Base-by-base conservation (phyloP, 2,113 vertebrate species). In the Loxodonta africana region DNA sequence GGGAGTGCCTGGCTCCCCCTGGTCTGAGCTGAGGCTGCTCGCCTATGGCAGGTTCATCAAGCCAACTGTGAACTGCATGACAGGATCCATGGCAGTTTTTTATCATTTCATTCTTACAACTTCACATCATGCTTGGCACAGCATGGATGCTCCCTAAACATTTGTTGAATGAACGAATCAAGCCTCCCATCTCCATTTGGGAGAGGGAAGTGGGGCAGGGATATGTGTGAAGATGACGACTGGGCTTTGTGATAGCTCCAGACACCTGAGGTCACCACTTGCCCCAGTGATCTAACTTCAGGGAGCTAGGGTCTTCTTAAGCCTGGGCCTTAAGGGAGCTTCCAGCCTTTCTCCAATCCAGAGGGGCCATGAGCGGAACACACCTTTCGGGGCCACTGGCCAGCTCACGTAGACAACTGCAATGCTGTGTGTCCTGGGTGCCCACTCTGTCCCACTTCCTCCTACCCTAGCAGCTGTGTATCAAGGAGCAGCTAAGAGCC, bases 41-140 rank as follows among this genome's bases (percentile, higher is more conserved):
- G 2, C 46, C 2, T 2, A 48, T 18, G 0, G 15, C 46, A 67
- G 28, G 74, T 2, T n/a, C 63, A 2, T 33, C 76, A 28, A 25
- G 14, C 14, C 4, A 17, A 21, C 8, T 2, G 8, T 3, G 14
- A n/a, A 37, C 21, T 46, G 26, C 44, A 5, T 0, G 14, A 4
- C 4, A 2, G 51, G n/a, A 26, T 12, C 57, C 7, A 44, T 4
- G 46, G 28, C 0, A 2, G 17, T 76, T 8, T 14, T 78, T 15
- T n/a, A 7, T 48, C 28, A 8, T 51, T 6, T 53, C 53, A 18
- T 8, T 20, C 12, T 37, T 33, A 41, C 73, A 44, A 46, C 18
- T 2, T 28, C 33, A n/a, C 25, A 4, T 4, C 21, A 23, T 18
- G 30, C 53, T 25, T 28, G 20, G 41, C 33, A 33, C 4, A 17